Evolutionary conservation across 2,113 vertebrate species (phyloP).

Genomic region (Manacus vitellinus): DNA sequence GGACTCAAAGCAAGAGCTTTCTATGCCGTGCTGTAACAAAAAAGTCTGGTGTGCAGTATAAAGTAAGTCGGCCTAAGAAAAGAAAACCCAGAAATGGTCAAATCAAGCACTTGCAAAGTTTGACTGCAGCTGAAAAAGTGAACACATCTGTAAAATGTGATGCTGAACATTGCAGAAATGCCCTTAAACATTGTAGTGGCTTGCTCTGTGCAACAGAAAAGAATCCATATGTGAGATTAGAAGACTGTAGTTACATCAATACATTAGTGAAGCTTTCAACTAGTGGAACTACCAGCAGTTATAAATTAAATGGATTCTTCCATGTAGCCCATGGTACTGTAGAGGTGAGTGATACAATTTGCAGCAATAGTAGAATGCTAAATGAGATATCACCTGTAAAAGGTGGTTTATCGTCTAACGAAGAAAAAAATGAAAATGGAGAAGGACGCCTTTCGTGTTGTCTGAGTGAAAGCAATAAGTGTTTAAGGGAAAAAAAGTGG

Average conservation of each 20-base stretch:
- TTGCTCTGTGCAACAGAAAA: constrained; percentile 34
- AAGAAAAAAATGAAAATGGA: constrained; percentile 11
- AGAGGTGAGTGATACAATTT: constrained; percentile 9
- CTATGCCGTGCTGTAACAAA: neutral
- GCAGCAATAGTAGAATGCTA: constrained; percentile 2
- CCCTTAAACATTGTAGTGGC: neutral
- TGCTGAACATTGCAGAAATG: constrained; percentile 11
- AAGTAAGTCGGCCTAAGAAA: constrained; percentile 14
- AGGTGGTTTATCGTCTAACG: neutral
- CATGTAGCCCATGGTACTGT: neutral
- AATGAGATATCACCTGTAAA: neutral
- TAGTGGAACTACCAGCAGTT: constrained; percentile 10
- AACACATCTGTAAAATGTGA: neutral
- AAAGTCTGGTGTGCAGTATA: neutral
- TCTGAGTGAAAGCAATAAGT: constrained; percentile 41
- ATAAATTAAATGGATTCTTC: constrained; percentile 38
- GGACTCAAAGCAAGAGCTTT: constrained; percentile 19
- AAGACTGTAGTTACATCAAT: constrained; percentile 56
- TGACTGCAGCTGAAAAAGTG: constrained; percentile 34
- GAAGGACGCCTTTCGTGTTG: constrained; percentile 12
- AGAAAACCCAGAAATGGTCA: constrained; percentile 20
- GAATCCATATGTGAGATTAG: constrained; percentile 63
- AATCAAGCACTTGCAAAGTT: neutral
- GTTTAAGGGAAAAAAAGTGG: neutral
- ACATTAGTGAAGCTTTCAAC: constrained; percentile 39